These are phyloP conservation scores for Forpus xanthops DNA, from an alignment of 2,797 vertebrate species.

Conservation along the genomic window DNA sequence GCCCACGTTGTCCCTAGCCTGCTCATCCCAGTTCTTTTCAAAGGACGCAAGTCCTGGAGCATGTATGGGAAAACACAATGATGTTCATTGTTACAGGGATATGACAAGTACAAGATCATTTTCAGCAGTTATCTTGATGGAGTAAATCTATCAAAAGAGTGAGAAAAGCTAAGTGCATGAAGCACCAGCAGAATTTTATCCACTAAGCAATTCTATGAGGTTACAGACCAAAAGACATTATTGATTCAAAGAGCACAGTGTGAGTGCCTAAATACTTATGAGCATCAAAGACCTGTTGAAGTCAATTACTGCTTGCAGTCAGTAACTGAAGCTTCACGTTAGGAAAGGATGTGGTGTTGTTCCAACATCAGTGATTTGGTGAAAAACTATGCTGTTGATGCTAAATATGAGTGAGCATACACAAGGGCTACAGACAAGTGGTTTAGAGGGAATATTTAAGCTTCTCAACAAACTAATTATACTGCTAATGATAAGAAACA, in stretches of 20 bases:
- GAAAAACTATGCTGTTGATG: background rate
- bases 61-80: rapidly evolving
- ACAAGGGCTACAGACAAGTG: background rate
- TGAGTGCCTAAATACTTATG: conserved; percentile 5
- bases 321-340: background rate
- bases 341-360: background rate
- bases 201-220: conserved; percentile 26
- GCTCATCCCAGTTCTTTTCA: background rate
- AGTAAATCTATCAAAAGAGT: background rate
- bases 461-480: background rate
- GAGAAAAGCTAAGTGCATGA: conserved; percentile 9
- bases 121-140: background rate
- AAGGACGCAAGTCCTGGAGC: background rate
- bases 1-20: too few relatives aligned
- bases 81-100: background rate
- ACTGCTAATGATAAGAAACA: background rate
- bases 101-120: background rate
- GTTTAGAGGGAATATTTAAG: background rate
- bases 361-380: background rate
- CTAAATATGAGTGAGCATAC: background rate
- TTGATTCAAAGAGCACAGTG: background rate
- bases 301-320: conserved; percentile 8
- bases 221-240: background rate
- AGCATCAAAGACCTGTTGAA: conserved; percentile 8
- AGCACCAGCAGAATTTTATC: conserved; percentile 16